These are phyloP conservation scores for honey bee (Apis mellifera) DNA, from an alignment of 1,140 invertebrate genomes.

Conservation along the genomic window Amel_HAv3.1 CM009945.2:1410501-1411000, in stretches of 20 bases:
- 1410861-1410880: too few relatives aligned
- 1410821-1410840: not conserved
- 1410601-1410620: slow-evolving; percentile 64
- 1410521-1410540: not conserved
- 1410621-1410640: slow-evolving; percentile 64
- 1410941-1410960: too few relatives aligned
- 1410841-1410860: not conserved
- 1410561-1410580: slow-evolving; percentile 59
- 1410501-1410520: too few relatives aligned
- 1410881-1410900: too few relatives aligned
- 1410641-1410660: slow-evolving; percentile 12
- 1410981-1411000: too few relatives aligned
- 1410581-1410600: slow-evolving; percentile 55
- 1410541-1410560: slow-evolving; percentile 64
- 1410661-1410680: not conserved
- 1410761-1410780: not conserved
- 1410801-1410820: not conserved
- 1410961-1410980: too few relatives aligned
- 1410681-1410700: not conserved
- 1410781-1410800: not conserved
- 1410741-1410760: slow-evolving; percentile 62
- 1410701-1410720: not conserved
- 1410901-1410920: too few relatives aligned
- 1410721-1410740: slow-evolving; percentile 65
- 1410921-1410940: too few relatives aligned